phyloP scores from a whole-genome alignment of 1,140 invertebrate species.

The Drosophila kohkoa region DNA sequence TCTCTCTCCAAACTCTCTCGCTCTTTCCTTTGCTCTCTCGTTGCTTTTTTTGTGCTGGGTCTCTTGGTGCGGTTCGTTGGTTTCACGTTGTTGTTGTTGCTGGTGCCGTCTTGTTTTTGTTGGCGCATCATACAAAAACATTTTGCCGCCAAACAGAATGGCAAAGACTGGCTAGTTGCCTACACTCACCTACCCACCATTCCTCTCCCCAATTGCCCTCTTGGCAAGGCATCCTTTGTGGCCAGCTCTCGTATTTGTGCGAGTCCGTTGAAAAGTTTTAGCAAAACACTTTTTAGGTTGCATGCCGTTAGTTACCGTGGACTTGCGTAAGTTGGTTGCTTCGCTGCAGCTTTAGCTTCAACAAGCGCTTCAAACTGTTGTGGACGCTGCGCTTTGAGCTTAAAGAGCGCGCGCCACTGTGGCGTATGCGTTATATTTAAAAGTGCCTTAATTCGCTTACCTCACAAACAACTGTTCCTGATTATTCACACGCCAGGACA shows the following conservation, averaged over 20 bases:
- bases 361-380: not conserved
- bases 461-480: conserved; percentile 97
- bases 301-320: conserved; percentile 73
- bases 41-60: conserved; percentile 32
- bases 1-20: conserved; percentile 29
- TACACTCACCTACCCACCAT: not conserved
- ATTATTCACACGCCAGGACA: conserved; percentile 97
- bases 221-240: conserved; percentile 55
- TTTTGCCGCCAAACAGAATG: conserved; percentile 83
- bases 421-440: conserved; percentile 64
- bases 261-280: conserved; percentile 68
- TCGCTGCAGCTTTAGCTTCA: conserved; percentile 23
- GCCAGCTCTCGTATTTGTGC: conserved; percentile 33
- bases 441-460: conserved; percentile 86
- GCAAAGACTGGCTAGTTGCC: conserved; percentile 58
- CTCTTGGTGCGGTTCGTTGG: conserved; percentile 66
- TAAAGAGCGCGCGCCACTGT: conserved; percentile 54
- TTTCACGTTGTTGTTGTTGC: conserved; percentile 31
- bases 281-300: conserved; percentile 81
- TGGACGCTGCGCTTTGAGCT: conserved; percentile 44
- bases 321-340: conserved; percentile 67
- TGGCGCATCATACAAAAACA: conserved; percentile 75
- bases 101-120: conserved; percentile 62
- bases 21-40: conserved; percentile 11
- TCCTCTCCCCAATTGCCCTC: not conserved